Conservation (phyloP, 1,140 invertebrate genomes). For the Drosophila quadrilineata region DNA sequence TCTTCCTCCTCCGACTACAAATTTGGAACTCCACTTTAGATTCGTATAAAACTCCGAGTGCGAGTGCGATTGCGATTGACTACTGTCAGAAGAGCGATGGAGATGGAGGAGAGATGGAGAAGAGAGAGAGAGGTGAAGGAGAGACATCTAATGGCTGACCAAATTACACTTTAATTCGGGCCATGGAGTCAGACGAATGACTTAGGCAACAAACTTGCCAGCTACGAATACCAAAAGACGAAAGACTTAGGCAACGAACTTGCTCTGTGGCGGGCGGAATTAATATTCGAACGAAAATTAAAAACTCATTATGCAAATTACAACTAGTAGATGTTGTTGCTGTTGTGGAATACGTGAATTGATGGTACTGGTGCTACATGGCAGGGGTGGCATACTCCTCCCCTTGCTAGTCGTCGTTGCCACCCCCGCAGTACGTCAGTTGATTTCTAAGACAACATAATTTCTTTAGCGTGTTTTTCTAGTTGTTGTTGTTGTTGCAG, state of each 20-base stretch:
- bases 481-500: slow-evolving; percentile 39
- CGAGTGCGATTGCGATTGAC: background rate
- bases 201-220: slow-evolving; percentile 59
- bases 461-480: slow-evolving; percentile 70
- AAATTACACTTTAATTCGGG: slow-evolving; percentile 79
- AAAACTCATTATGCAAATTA: slow-evolving; percentile 79
- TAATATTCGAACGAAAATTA: slow-evolving; percentile 72
- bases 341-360: background rate
- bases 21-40: no score
- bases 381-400: no score
- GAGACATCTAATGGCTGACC: slow-evolving; percentile 68
- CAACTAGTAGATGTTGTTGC: slow-evolving; percentile 21
- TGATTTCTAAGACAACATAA: slow-evolving; percentile 69
- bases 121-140: slow-evolving; percentile 1
- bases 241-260: slow-evolving; percentile 70
- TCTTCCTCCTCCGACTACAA: background rate
- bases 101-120: no score
- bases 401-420: no score
- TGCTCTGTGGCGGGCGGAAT: slow-evolving; percentile 21
- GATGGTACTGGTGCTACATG: background rate
- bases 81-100: no score
- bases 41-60: background rate
- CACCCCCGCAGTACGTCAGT: slow-evolving; percentile 40
- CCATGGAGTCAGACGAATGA: slow-evolving; percentile 60
- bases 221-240: slow-evolving; percentile 31